Percentiles rank a stretch among this genome's conserved stretches.
phyloP scores from a whole-genome alignment of 1,140 invertebrate species.

The Stegodyphus mimosarum region DNA sequence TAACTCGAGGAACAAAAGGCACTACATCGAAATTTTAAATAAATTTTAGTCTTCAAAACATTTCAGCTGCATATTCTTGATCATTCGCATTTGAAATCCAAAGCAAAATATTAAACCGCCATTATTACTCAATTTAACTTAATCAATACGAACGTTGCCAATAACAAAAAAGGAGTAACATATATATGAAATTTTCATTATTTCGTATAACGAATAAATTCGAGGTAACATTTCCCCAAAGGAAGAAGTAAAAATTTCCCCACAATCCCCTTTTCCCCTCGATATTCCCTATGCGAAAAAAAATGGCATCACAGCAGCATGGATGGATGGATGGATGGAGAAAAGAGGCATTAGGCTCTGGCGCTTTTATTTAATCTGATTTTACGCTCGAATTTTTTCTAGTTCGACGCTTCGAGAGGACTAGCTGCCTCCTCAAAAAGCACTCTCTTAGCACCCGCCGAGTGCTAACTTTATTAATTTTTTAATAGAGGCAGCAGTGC shows the following conservation, averaged over 20 bases:
- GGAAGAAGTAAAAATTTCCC: not conserved
- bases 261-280: not conserved
- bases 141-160: no score
- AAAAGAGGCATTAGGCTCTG: slow-evolving; percentile 21
- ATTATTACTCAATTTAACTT: no score
- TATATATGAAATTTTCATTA: no score
- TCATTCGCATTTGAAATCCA: no score
- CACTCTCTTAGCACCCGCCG: slow-evolving; percentile 11
- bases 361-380: slow-evolving; percentile 49
- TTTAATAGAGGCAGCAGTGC: slow-evolving; percentile 25
- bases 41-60: no score
- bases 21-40: no score
- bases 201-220: no score
- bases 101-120: no score
- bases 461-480: slow-evolving; percentile 55
- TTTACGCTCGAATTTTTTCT: slow-evolving; percentile 15
- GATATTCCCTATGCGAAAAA: slow-evolving; percentile 19
- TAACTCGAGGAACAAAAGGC: no score
- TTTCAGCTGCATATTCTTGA: no score
- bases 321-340: slow-evolving; percentile 21
- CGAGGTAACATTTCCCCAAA: no score
- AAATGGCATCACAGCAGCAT: not conserved
- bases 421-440: slow-evolving; percentile 24
- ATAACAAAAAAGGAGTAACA: no score
- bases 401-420: slow-evolving; percentile 19